A percentile compares a stretch with the other conserved stretches of the same genome.
These are phyloP conservation scores for Telmatochromis sp. DNA, from an alignment of 2,113 vertebrate species.

Conservation along the genomic window DNA sequence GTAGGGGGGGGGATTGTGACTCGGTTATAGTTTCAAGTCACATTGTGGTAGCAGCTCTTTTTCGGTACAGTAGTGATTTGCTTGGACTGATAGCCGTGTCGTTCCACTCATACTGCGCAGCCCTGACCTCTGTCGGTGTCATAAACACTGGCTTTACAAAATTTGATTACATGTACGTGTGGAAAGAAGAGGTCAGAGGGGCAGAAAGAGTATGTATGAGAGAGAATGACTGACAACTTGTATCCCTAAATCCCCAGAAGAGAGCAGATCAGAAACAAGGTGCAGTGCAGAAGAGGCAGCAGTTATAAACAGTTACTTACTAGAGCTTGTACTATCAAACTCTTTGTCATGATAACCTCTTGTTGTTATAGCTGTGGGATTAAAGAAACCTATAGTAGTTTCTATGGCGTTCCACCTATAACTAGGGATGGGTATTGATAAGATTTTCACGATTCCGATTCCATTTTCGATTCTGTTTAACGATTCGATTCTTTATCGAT, in stretches of 20 bases:
- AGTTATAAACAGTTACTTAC: neutral
- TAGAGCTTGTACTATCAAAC: neutral
- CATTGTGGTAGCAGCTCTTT: neutral
- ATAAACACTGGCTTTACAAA: slow-evolving; percentile 5
- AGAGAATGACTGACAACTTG: neutral
- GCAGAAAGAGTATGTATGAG: neutral
- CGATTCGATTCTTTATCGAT: too few species aligned
- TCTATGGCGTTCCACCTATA: neutral
- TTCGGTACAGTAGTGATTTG: neutral
- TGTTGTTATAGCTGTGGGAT: neutral
- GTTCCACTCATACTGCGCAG: neutral
- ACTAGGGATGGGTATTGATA: too few species aligned
- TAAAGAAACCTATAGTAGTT: neutral
- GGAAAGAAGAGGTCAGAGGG: neutral
- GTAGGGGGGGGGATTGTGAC: neutral
- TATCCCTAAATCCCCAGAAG: neutral
- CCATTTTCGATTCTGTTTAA: too few species aligned
- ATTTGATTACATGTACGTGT: neutral
- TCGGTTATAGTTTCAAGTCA: neutral
- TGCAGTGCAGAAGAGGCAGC: neutral
- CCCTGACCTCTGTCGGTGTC: slow-evolving; percentile 8
- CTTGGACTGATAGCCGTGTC: neutral
- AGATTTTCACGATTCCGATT: too few species aligned
- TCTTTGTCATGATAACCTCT: neutral
- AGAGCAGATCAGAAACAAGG: neutral